Evolutionary conservation across 2,113 vertebrate genomes (phyloP).

Genomic region (Microtus ochrogaster): DNA sequence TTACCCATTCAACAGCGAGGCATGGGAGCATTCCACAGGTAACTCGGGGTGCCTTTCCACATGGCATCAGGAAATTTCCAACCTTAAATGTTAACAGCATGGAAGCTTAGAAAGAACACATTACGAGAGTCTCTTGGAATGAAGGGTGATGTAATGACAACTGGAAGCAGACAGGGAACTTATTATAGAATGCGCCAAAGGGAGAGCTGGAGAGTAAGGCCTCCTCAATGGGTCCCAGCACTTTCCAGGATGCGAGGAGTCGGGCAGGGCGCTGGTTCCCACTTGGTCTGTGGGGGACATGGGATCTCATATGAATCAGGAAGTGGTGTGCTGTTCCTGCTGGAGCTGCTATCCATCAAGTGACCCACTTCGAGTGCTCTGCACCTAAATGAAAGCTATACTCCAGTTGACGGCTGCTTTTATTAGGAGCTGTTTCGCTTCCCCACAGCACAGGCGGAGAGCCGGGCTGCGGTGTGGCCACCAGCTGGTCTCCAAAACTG

Average conservation of each 20-base stretch:
- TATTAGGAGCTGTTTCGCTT: neutral
- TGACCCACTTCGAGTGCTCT: neutral
- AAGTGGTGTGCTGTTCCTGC: neutral
- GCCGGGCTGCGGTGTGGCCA: neutral
- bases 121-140: constrained; percentile 69
- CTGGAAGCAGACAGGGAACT: constrained; percentile 72
- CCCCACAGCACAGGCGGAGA: neutral
- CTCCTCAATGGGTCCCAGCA: neutral
- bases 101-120: constrained; percentile 71
- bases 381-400: neutral
- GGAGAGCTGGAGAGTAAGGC: neutral
- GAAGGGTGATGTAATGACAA: constrained; percentile 77
- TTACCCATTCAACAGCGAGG: neutral
- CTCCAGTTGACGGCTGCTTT: constrained; percentile 1
- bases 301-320: neutral
- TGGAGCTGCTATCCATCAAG: accelerated
- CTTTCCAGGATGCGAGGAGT: neutral
- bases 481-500: neutral
- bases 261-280: neutral
- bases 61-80: constrained; percentile 42
- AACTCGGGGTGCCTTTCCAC: constrained; percentile 51
- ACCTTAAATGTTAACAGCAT: constrained; percentile 52
- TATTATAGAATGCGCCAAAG: constrained; percentile 26
- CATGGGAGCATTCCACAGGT: neutral
- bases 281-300: neutral